Evolutionary conservation across 2,113 vertebrate species (phyloP).

Genomic region (Brachionichthys hirsutus): DNA sequence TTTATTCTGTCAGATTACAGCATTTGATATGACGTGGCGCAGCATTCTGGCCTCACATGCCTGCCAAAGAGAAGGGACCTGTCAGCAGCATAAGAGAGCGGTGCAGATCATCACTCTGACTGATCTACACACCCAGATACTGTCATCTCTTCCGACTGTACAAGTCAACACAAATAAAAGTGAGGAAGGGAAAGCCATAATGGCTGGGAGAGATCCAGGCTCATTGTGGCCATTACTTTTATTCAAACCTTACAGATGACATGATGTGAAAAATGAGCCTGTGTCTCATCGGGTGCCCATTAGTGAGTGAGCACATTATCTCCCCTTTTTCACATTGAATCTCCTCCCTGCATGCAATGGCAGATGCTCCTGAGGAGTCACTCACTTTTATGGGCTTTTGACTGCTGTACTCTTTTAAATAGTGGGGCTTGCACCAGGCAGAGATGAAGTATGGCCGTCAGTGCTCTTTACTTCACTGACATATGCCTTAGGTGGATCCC

Average conservation of each 20-base stretch:
- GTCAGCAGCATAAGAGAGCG: conserved; percentile 88
- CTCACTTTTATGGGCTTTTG: conserved; percentile 81
- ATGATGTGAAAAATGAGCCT: conserved; percentile 99
- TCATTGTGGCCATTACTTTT: conserved; percentile 94
- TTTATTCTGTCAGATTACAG: conserved; percentile 96
- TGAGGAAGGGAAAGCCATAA: conserved; percentile 90
- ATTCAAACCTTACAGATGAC: conserved; percentile 98
- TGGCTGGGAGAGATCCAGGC: conserved; percentile 92
- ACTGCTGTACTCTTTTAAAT: conserved; percentile 78
- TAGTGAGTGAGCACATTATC: conserved; percentile 98
- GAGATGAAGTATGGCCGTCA: conserved; percentile 70
- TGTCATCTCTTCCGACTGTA: conserved; percentile 95
- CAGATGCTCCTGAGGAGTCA: conserved; percentile 82
- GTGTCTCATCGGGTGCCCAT: conserved; percentile 98
- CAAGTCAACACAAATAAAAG: conserved; percentile 99
- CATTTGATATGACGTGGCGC: conserved; percentile 93
- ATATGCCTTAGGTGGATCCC: conserved; percentile 68
- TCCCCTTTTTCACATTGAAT: conserved; percentile 92
- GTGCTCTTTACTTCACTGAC: conserved; percentile 69
- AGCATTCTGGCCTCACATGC: conserved; percentile 86
- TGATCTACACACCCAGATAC: conserved; percentile 87
- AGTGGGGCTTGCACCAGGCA: conserved; percentile 66
- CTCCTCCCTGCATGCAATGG: conserved; percentile 81
- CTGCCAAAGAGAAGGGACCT: conserved; percentile 88
- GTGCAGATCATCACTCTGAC: conserved; percentile 93